These are phyloP conservation scores for Gallinago stenura DNA, from an alignment of 2,797 vertebrate species.

Conservation along the genomic window DNA sequence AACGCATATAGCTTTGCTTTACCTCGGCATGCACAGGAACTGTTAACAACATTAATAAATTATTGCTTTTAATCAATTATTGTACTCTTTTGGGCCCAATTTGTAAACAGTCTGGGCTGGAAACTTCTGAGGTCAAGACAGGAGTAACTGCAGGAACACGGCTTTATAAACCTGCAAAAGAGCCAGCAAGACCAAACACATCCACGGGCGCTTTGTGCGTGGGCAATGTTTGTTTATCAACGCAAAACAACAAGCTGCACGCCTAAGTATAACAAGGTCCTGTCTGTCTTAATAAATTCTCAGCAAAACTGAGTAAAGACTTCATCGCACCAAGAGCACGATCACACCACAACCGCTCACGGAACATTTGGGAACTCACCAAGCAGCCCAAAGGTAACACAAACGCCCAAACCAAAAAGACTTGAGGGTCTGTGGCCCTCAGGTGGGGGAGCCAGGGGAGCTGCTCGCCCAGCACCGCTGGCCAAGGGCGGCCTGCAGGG, in stretches of 20 bases:
- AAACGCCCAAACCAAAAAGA: background rate
- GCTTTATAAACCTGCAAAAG: background rate
- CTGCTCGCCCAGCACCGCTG: fast-evolving
- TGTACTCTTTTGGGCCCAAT: conserved; percentile 11
- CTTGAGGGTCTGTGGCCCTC: background rate
- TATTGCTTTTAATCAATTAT: background rate
- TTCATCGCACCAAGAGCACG: background rate
- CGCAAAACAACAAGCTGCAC: background rate
- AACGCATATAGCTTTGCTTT: background rate
- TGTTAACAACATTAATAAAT: background rate
- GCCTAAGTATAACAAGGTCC: background rate
- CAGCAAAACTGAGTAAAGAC: background rate
- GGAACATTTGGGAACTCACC: background rate
- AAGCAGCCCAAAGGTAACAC: background rate
- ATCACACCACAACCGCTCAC: background rate
- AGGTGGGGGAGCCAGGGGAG: fast-evolving
- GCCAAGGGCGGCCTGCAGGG: background rate
- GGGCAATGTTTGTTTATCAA: background rate
- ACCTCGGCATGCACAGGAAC: background rate
- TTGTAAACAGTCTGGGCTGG: conserved; percentile 16
- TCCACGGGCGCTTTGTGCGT: background rate
- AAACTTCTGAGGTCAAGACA: conserved; percentile 54
- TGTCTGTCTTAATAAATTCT: background rate
- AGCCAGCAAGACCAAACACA: background rate
- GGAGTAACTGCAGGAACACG: conserved; percentile 36